Conservation (phyloP, 2,888 invertebrate genomes). For the Podotricha telesiphe region DNA sequence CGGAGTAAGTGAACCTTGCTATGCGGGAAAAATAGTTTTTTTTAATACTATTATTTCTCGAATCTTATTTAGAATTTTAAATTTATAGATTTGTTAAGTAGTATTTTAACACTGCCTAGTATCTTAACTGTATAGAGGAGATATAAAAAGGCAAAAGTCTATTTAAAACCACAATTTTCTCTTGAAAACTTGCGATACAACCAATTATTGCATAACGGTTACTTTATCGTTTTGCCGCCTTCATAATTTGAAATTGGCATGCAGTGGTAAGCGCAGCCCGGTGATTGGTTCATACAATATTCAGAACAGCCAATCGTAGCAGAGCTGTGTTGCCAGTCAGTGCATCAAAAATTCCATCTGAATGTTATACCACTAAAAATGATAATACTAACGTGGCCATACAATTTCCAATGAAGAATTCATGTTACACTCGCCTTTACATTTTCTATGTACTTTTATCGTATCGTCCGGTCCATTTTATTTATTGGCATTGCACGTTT, state of each 20-base stretch:
- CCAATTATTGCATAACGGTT: slow-evolving; percentile 63
- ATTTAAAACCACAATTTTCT: slow-evolving; percentile 14
- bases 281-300: slow-evolving; percentile 84
- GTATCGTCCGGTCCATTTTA: slow-evolving; percentile 71
- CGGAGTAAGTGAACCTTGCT: too few species aligned
- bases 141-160: neutral
- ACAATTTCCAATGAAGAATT: slow-evolving; percentile 83
- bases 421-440: slow-evolving; percentile 76
- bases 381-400: slow-evolving; percentile 82
- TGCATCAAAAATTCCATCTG: slow-evolving; percentile 85
- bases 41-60: too few species aligned
- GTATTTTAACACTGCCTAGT: too few species aligned
- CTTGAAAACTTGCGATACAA: slow-evolving; percentile 55
- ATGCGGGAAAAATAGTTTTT: too few species aligned
- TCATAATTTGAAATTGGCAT: slow-evolving; percentile 82
- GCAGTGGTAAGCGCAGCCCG: slow-evolving; percentile 78
- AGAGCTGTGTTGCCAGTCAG: slow-evolving; percentile 82
- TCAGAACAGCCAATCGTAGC: slow-evolving; percentile 79
- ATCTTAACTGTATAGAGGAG: too few species aligned
- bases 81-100: too few species aligned
- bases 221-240: slow-evolving; percentile 78
- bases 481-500: slow-evolving; percentile 66
- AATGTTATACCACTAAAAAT: slow-evolving; percentile 84
- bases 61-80: too few species aligned
- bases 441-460: slow-evolving; percentile 77